A percentile compares a stretch with the other conserved stretches of the same genome.
These are phyloP conservation scores for Pan paniscus DNA, from an alignment of 2,113 vertebrate genomes.

Conservation along the genomic window DNA sequence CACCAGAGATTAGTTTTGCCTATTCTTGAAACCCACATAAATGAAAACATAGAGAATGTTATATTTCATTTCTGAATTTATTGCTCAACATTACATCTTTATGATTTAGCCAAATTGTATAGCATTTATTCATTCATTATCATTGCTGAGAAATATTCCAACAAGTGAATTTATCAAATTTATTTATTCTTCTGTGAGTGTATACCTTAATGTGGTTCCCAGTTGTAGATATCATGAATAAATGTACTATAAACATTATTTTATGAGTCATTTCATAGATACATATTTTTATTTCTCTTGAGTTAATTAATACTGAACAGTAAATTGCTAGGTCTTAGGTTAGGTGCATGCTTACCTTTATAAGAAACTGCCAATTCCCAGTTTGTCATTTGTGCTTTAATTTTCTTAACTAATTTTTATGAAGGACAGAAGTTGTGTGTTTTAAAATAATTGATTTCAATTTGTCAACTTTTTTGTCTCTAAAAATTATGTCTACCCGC, in stretches of 20 bases:
- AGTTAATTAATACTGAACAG: neutral
- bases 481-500: neutral
- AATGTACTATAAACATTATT: neutral
- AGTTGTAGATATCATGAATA: neutral
- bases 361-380: neutral
- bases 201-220: neutral
- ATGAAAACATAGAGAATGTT: neutral
- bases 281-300: neutral
- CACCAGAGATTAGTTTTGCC: neutral
- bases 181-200: neutral
- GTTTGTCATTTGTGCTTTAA: neutral
- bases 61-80: neutral
- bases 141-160: neutral
- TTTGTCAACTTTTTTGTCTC: neutral
- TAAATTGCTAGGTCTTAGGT: neutral
- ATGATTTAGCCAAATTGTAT: neutral
- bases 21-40: neutral
- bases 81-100: neutral
- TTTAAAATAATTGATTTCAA: neutral
- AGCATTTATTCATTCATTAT: neutral
- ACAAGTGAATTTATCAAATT: neutral
- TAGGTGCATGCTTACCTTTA: neutral
- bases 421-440: neutral
- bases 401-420: neutral
- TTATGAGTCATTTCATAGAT: neutral